Evolutionary conservation across 2,113 vertebrate species (phyloP).

Genomic region (Protobothrops flavoviridis): DNA sequence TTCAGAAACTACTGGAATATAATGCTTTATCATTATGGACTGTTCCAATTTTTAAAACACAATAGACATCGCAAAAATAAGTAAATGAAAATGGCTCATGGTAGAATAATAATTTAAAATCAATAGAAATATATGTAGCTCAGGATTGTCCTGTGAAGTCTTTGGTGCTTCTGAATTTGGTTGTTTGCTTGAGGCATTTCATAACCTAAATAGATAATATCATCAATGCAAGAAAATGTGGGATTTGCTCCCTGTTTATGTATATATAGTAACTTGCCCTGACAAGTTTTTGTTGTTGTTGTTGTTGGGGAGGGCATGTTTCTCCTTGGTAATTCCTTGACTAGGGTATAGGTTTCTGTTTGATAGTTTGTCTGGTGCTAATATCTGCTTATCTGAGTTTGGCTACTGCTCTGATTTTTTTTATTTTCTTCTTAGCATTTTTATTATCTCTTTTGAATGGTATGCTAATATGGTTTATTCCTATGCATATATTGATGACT

Average conservation of each 20-base stretch:
- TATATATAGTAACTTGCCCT: background rate
- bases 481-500: background rate
- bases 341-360: background rate
- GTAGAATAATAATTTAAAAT: background rate
- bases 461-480: background rate
- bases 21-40: background rate
- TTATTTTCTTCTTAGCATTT: background rate
- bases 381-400: background rate
- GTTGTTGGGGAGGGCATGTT: background rate
- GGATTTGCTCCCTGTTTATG: background rate
- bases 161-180: background rate
- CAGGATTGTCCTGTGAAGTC: background rate
- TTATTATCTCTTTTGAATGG: background rate
- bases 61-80: background rate
- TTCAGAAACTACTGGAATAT: background rate
- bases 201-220: background rate
- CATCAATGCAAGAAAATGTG: background rate
- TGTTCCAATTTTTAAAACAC: background rate
- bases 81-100: background rate
- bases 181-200: background rate
- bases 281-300: background rate
- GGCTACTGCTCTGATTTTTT: background rate
- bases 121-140: background rate
- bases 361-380: background rate
- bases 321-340: background rate